phyloP scores from a whole-genome alignment of 2,888 invertebrate genomes.

The Thereva nobilitata region DNA sequence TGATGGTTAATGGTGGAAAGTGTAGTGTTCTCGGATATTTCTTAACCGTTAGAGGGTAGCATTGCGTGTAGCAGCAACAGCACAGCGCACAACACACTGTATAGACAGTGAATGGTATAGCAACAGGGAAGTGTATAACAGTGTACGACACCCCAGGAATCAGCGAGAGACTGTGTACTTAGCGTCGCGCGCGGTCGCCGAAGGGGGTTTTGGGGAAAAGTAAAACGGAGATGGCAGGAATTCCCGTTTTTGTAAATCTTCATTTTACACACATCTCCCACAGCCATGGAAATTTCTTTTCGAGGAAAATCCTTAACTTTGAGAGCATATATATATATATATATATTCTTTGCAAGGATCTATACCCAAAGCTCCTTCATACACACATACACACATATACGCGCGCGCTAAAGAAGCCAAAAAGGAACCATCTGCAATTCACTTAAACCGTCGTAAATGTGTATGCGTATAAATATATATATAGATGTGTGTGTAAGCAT shows the following conservation, averaged over 20 bases:
- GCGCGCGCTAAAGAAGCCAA: too few relatives aligned
- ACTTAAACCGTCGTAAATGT: neutral
- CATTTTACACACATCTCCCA: conserved; percentile 7
- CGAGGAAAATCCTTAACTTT: neutral
- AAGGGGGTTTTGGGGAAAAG: neutral
- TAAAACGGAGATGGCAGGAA: neutral
- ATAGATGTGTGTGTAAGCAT: neutral
- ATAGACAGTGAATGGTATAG: too few relatives aligned
- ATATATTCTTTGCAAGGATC: conserved; percentile 17
- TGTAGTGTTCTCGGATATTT: too few relatives aligned
- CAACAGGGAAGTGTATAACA: too few relatives aligned
- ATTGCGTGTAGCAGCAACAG: too few relatives aligned
- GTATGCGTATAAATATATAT: neutral
- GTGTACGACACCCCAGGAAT: neutral
- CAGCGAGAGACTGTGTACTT: neutral
- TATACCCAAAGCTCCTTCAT: neutral
- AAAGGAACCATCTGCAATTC: neutral
- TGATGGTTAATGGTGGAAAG: too few relatives aligned
- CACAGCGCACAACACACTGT: too few relatives aligned
- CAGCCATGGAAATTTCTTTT: conserved; percentile 19
- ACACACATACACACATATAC: too few relatives aligned
- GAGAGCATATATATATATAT: conserved; percentile 1
- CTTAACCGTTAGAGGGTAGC: too few relatives aligned
- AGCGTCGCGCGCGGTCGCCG: neutral
- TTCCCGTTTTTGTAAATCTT: conserved; percentile 12